phyloP scores from a whole-genome alignment of 1,140 invertebrate species.

The Microplitis demolitor region DNA sequence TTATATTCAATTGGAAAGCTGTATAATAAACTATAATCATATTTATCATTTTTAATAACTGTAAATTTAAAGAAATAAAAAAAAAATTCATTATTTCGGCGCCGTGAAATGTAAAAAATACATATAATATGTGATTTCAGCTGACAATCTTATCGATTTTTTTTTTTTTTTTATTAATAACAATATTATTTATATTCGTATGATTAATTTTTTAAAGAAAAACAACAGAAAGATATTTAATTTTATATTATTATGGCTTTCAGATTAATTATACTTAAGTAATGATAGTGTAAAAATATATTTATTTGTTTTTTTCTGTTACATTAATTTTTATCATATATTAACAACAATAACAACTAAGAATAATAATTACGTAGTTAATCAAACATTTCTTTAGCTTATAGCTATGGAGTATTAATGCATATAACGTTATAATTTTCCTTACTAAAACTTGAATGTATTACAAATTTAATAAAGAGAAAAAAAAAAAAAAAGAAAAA shows the following conservation, averaged over 20 bases:
- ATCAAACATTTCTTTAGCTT: too few species aligned
- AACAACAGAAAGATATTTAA: not conserved
- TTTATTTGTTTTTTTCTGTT: not conserved
- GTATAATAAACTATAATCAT: too few species aligned
- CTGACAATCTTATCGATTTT: not conserved
- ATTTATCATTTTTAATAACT: too few species aligned
- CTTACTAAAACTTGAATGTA: too few species aligned
- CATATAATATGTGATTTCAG: not conserved
- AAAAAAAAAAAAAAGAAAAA: constrained; percentile 41
- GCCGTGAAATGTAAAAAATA: not conserved
- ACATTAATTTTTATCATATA: too few species aligned
- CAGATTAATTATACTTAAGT: not conserved
- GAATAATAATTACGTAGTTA: too few species aligned
- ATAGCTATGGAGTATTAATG: too few species aligned
- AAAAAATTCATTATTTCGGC: too few species aligned
- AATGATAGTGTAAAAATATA: not conserved
- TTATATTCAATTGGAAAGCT: not conserved
- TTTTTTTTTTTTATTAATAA: constrained; percentile 16
- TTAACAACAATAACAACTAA: too few species aligned
- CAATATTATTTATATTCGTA: not conserved
- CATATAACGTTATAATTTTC: too few species aligned
- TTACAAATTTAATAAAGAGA: too few species aligned
- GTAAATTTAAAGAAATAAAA: too few species aligned
- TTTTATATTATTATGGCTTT: not conserved
- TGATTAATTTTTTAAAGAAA: not conserved